Evolutionary conservation across 1,140 invertebrate genomes (phyloP).

Genomic region (Leptonema lineaticorne): DNA sequence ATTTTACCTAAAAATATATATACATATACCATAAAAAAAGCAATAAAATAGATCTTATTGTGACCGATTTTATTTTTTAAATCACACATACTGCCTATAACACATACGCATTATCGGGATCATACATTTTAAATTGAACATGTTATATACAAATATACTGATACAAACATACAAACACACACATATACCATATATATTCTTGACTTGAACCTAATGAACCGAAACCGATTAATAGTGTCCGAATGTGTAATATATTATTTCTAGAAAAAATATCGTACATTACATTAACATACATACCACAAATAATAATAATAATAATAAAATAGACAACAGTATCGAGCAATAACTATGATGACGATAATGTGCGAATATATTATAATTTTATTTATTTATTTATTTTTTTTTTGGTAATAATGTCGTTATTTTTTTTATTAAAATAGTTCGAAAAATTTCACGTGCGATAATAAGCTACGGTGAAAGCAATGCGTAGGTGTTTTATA

Average conservation of each 20-base stretch:
- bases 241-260: conserved; percentile 16
- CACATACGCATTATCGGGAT: too few relatives aligned
- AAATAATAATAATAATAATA: neutral
- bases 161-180: too few relatives aligned
- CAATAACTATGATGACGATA: too few relatives aligned
- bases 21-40: too few relatives aligned
- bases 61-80: too few relatives aligned
- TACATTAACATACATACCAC: too few relatives aligned
- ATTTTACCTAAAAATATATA: too few relatives aligned
- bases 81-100: too few relatives aligned
- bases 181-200: too few relatives aligned
- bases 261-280: neutral
- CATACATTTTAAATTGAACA: conserved; percentile 10
- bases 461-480: neutral
- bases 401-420: neutral
- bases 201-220: conserved; percentile 5
- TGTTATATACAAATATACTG: neutral
- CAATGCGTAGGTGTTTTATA: neutral
- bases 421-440: neutral
- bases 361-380: too few relatives aligned
- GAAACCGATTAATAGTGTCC: conserved; percentile 10
- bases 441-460: neutral
- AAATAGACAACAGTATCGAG: conserved; percentile 2
- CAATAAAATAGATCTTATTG: too few relatives aligned
- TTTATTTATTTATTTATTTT: too few relatives aligned